A percentile compares a stretch with the other conserved stretches of the same genome.
phyloP scores from a whole-genome alignment of 2,888 invertebrate species.

The Chloroclystis v-ata region DNA sequence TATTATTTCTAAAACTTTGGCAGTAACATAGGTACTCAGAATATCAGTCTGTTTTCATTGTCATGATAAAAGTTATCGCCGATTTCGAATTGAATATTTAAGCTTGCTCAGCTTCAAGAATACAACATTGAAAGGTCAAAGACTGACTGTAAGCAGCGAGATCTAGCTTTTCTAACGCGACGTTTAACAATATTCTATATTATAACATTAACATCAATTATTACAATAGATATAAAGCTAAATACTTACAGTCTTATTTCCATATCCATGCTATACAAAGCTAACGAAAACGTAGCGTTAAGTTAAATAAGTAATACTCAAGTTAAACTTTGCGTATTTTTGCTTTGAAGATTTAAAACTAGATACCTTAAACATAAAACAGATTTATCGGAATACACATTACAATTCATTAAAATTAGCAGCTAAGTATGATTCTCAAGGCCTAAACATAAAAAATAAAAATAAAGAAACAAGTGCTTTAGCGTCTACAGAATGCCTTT shows the following conservation, averaged over 20 bases:
- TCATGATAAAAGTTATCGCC: slow-evolving; percentile 27
- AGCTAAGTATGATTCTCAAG: slow-evolving; percentile 22
- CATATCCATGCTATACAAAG: slow-evolving; percentile 48
- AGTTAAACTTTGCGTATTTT: slow-evolving; percentile 35
- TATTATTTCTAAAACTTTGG: slow-evolving; percentile 65
- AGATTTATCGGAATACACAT: slow-evolving; percentile 24
- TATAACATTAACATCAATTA: slow-evolving; percentile 44
- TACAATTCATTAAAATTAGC: slow-evolving; percentile 25
- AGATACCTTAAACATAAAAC: slow-evolving; percentile 29
- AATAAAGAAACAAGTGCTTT: slow-evolving; percentile 32
- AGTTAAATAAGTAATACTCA: slow-evolving; percentile 30
- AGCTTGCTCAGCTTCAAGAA: slow-evolving; percentile 7
- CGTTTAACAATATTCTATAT: slow-evolving; percentile 43
- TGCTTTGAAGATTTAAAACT: not conserved
- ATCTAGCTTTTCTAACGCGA: slow-evolving; percentile 67
- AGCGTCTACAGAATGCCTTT: slow-evolving; percentile 55
- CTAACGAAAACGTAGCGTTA: slow-evolving; percentile 43
- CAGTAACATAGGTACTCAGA: slow-evolving; percentile 62
- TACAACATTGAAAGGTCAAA: slow-evolving; percentile 34
- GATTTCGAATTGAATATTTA: slow-evolving; percentile 11
- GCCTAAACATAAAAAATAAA: slow-evolving; percentile 28
- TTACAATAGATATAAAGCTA: slow-evolving; percentile 35
- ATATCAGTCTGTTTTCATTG: slow-evolving; percentile 53
- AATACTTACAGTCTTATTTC: slow-evolving; percentile 65
- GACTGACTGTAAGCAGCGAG: slow-evolving; percentile 56